Conservation (phyloP, 2,888 invertebrate species). For the Cryptophagus acutangulus region DNA sequence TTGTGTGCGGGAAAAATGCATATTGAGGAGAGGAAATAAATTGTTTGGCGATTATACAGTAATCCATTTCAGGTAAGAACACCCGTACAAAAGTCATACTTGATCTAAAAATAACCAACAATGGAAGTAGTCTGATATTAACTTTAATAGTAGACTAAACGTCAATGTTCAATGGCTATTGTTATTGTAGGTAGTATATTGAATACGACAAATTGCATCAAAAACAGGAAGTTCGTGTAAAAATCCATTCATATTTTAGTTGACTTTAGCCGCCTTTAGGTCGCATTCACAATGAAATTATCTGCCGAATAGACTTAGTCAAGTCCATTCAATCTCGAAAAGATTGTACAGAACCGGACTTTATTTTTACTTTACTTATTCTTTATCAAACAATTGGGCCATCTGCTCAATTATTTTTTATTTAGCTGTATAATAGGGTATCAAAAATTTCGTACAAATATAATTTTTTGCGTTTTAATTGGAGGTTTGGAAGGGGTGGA, state of each 20-base stretch:
- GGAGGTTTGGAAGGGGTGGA: too few relatives aligned
- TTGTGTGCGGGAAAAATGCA: too few relatives aligned
- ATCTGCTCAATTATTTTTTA: too few relatives aligned
- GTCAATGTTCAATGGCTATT: constrained; percentile 44
- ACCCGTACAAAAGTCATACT: constrained; percentile 21
- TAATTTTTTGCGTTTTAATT: too few relatives aligned
- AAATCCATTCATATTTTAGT: constrained; percentile 41
- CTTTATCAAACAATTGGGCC: too few relatives aligned
- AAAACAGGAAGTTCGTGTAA: constrained; percentile 50
- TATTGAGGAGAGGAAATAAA: too few relatives aligned
- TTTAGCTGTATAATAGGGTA: too few relatives aligned
- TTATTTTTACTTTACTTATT: too few relatives aligned
- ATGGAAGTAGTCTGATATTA: constrained; percentile 41
- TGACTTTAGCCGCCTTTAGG: constrained; percentile 42
- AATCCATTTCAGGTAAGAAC: constrained; percentile 40
- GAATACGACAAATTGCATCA: constrained; percentile 49
- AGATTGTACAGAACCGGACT: too few relatives aligned
- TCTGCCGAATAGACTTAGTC: constrained; percentile 42
- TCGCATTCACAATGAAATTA: constrained; percentile 43
- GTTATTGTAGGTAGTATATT: constrained; percentile 46
- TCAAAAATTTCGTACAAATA: too few relatives aligned
- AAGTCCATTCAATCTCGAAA: constrained; percentile 42
- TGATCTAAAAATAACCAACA: constrained; percentile 28
- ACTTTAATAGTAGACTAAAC: constrained; percentile 48
- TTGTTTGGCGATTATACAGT: constrained; percentile 38